A percentile compares a stretch with the other conserved stretches of the same genome.
phyloP scores from a whole-genome alignment of 1,140 invertebrate genomes.

The Drosophila paulistorum region DNA sequence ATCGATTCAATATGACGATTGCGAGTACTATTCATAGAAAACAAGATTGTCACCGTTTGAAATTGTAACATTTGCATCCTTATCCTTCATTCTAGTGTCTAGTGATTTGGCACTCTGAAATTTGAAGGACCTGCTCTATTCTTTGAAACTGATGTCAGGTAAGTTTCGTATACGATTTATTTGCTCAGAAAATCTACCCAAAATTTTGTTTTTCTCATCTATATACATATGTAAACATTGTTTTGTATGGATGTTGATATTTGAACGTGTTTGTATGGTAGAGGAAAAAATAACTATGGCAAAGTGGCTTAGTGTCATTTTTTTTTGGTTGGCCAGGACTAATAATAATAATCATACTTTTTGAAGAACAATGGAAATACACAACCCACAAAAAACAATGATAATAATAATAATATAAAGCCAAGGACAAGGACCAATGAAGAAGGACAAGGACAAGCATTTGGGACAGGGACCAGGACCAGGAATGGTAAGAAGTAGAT shows the following conservation, averaged over 20 bases:
- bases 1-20: too few species aligned
- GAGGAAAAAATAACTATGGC: conserved; percentile 17
- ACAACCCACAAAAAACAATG: conserved; percentile 72
- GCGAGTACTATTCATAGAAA: too few species aligned
- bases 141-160: background rate
- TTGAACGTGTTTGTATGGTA: background rate
- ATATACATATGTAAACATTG: background rate
- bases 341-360: conserved; percentile 77
- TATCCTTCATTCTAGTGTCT: too few species aligned
- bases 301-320: conserved; percentile 60
- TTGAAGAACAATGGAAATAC: conserved; percentile 42
- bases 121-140: too few species aligned
- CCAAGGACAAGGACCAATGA: conserved; percentile 41
- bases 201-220: background rate
- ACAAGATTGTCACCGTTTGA: too few species aligned
- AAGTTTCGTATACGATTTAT: background rate
- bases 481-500: conserved; percentile 5
- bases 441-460: conserved; percentile 25
- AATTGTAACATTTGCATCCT: too few species aligned
- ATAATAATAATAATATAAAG: conserved; percentile 70
- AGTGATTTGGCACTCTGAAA: too few species aligned
- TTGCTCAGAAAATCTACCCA: background rate
- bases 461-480: background rate
- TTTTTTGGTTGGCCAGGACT: conserved; percentile 37
- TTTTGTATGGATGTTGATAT: too few species aligned